These are phyloP conservation scores for Leptoclinus maculatus DNA, from an alignment of 2,797 vertebrate species.

Conservation along the genomic window DNA sequence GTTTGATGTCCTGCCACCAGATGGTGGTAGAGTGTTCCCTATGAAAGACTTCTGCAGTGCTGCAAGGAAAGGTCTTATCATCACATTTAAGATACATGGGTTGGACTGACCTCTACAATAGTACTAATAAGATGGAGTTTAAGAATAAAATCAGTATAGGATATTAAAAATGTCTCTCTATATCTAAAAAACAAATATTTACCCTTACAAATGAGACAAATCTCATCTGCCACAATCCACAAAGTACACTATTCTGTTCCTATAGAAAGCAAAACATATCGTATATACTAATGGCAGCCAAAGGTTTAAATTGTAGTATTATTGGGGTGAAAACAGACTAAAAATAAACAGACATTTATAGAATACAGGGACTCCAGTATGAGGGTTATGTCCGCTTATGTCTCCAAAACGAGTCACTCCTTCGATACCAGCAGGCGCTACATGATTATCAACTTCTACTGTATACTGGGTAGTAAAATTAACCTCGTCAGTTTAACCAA, in stretches of 20 bases:
- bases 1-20: conserved; percentile 39
- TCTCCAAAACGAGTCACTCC: too few relatives aligned
- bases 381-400: too few relatives aligned
- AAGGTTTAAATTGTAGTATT: too few relatives aligned
- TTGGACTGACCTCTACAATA: neutral
- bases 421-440: too few relatives aligned
- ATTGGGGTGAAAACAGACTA: too few relatives aligned
- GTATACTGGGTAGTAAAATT: neutral
- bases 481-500: neutral
- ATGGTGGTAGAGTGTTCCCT: conserved; percentile 36
- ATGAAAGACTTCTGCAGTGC: neutral
- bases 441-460: neutral
- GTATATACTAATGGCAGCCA: neutral
- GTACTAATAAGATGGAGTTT: neutral
- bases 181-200: neutral
- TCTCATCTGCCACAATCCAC: neutral
- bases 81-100: neutral
- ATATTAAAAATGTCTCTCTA: neutral
- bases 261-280: neutral
- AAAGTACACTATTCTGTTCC: too few relatives aligned
- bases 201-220: neutral
- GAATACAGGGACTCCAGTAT: too few relatives aligned
- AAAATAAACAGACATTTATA: too few relatives aligned
- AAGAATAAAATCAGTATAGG: neutral
- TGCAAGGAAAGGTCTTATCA: neutral